Evolutionary conservation across 2,113 vertebrate species (phyloP), one percentile per base, ranked within the genome.

Genomic region (Pseudopipra pipra): DNA sequence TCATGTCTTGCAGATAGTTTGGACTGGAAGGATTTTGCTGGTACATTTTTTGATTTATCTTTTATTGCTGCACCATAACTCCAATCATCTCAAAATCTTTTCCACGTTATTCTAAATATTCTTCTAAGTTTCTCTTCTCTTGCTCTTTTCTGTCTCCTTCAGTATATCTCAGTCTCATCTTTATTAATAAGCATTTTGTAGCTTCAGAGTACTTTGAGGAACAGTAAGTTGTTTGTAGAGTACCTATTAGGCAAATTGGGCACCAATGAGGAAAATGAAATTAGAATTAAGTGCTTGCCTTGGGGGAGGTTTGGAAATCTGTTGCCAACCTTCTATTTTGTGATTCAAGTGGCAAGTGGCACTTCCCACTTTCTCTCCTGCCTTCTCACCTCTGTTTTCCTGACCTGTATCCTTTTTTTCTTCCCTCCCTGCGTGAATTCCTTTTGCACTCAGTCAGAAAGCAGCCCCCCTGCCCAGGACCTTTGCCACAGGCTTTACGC

Each of bases 121-220:
- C 20, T 84, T 81, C 44, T 41, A 16, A 54, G 25, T 92, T 91
- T 73, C 51, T 77, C 49, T 87, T 70, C 41, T 77, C 41, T 66
- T 85, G 66, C 61, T 92, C 80, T 81, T 43, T 81, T 84, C 27
- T 87, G n/a, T 76, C 28, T 85, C n/a, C 17, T n/a, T 83, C 19
- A 5, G 27, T 41, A 9, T 67, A 55, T 67, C 58, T 76, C 39
- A 17, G 15, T 33, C 65, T 93, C 39, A 87, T 86, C 39, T 78
- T 93, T 86, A 78, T 84, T 93, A 87, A 86, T 71, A 71, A 83
- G 47, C 20, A 43, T 89, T 81, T 62, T 76, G 52, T 68, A 49
- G 21, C 81, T 89, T 95, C 72, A 41, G 14, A 92, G 68, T 61
- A 49, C 31, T 94, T 87, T 76, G 37, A 92, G 56, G 90, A 92